Percentiles rank a stretch among this genome's conserved stretches.
Evolutionary conservation across 2,113 vertebrate species (phyloP).

Genomic region (Dermatemys mawii): DNA sequence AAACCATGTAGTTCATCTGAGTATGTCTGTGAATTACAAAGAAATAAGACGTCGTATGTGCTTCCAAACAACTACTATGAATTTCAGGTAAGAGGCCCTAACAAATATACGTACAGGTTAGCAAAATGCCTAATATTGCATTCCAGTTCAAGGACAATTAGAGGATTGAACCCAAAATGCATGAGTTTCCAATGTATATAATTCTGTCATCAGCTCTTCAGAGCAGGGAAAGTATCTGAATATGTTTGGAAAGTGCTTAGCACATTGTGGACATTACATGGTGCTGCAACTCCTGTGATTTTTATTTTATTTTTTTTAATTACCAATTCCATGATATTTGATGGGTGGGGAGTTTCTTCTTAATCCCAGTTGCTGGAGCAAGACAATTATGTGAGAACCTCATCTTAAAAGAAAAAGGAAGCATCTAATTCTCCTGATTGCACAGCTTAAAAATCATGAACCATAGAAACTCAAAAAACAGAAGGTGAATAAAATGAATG

Average conservation of each 20-base stretch:
- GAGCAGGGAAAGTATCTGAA: not conserved
- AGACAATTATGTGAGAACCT: accelerated
- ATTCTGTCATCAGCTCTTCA: not conserved
- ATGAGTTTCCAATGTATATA: not conserved
- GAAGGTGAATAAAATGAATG: not conserved
- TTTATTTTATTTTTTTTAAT: not conserved
- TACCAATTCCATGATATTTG: not conserved
- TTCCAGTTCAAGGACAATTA: not conserved
- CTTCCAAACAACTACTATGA: conserved; percentile 12
- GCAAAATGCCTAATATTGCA: accelerated
- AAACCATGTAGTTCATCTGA: conserved; percentile 36
- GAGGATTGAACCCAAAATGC: not conserved
- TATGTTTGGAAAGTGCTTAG: not conserved
- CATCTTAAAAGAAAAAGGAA: not conserved
- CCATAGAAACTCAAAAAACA: not conserved
- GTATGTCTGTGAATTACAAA: conserved; percentile 4
- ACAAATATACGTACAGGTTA: not conserved
- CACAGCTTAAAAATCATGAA: not conserved
- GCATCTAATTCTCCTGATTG: not conserved
- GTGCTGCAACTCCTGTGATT: not conserved
- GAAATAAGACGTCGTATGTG: not conserved
- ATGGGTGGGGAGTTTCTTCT: not conserved
- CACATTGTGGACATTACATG: not conserved
- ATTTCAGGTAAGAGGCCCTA: conserved; percentile 52
- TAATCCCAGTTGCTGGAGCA: not conserved